phyloP scores from a whole-genome alignment of 1,140 invertebrate genomes.

The Aphis gossypii region DNA sequence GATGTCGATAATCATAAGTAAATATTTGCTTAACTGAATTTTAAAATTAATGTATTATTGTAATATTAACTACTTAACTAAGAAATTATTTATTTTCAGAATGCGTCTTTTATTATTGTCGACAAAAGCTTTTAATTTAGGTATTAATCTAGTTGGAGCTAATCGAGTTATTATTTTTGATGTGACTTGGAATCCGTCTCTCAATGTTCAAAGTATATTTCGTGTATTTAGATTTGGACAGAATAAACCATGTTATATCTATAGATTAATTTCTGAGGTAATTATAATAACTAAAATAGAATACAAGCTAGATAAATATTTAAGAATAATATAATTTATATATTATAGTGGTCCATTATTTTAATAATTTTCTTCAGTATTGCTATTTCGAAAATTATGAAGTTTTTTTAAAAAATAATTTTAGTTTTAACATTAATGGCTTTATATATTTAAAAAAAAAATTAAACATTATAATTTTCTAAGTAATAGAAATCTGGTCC shows the following conservation, averaged over 20 bases:
- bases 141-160: conserved; percentile 93
- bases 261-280: conserved; percentile 90
- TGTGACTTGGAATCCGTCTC: conserved; percentile 97
- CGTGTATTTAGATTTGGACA: conserved; percentile 92
- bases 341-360: background rate
- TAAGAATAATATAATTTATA: background rate
- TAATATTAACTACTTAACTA: conserved; percentile 53
- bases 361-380: background rate
- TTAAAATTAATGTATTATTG: conserved; percentile 39
- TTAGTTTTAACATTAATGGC: background rate
- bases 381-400: background rate
- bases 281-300: conserved; percentile 59
- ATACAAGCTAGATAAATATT: background rate
- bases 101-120: conserved; percentile 90
- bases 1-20: conserved; percentile 75
- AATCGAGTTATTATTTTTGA: conserved; percentile 98
- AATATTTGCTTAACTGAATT: background rate
- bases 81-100: conserved; percentile 66
- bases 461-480: too few relatives aligned
- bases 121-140: conserved; percentile 92
- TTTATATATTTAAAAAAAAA: background rate
- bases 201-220: conserved; percentile 98
- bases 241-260: conserved; percentile 94
- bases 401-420: background rate
- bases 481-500: too few relatives aligned